Evolutionary conservation across 1,140 invertebrate species (phyloP), one percentile per base, ranked within the genome.

Genomic region (Xylocopa sonorina): DNA sequence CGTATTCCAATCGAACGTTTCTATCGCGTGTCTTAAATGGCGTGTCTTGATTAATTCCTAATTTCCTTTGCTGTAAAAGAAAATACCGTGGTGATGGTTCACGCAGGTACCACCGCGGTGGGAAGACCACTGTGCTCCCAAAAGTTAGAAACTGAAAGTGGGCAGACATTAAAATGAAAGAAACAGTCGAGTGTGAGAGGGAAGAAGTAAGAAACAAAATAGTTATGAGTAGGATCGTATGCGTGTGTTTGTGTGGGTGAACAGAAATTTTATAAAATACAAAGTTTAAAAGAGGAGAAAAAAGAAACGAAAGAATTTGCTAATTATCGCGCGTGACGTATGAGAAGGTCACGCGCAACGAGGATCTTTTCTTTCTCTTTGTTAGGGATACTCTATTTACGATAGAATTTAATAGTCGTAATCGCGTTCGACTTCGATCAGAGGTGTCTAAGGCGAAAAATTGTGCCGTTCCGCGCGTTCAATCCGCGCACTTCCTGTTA

Each of bases 351-450:
- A 48, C 41, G 50, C 27, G 78, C 43, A 55, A 67, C 50, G 51
- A 71, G 58, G 46, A 67, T 68, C 80, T 46, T 55, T 46, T 55
- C n/a, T n/a, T n/a, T n/a, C n/a, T n/a, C n/a, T 77, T 69, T 87
- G 87, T 87, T 89, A 88, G 85, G n/a, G 76, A 81, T 68, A 86
- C 87, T 82, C 62, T 84, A 86, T 85, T 74, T 69, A 75, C 63
- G 78, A 82, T 85, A 84, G 82, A 82, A 80, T 60, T 67, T 73
- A 87, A 68, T 68, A 38, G 48, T 83, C 86, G 81, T 86, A 88
- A 88, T 87, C 87, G 77, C 86, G 84, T 88, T 84, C 81, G 87
- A 82, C 82, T 86, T 90, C 88, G 83, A 81, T 57, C 74, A 73
- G 63, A 80, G 66, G 81, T 73, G 87, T 82, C 78, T 58, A 81